phyloP scores from a whole-genome alignment of 2,113 vertebrate species.

The Carettochelys insculpta region DNA sequence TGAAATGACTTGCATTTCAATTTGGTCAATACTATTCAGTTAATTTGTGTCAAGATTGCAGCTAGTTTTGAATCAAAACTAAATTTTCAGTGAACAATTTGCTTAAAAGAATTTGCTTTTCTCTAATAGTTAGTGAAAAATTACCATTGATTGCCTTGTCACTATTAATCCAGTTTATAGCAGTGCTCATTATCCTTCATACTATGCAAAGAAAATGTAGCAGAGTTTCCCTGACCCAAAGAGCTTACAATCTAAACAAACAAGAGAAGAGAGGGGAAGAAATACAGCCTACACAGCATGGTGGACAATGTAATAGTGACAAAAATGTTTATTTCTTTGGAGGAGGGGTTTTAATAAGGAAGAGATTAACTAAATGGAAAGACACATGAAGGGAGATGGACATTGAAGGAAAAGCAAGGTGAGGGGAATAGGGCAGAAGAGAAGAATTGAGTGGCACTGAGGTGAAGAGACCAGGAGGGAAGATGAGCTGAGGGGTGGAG shows the following conservation, averaged over 20 bases:
- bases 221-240: neutral
- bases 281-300: neutral
- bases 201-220: neutral
- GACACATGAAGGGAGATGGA: neutral
- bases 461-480: neutral
- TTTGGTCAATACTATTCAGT: neutral
- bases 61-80: neutral
- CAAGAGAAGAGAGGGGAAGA: neutral
- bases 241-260: neutral
- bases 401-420: neutral
- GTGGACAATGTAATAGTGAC: neutral
- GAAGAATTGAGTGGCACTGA: neutral
- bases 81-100: neutral
- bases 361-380: neutral
- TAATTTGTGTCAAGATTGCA: neutral
- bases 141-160: no score
- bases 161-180: neutral
- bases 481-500: neutral
- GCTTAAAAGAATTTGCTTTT: neutral
- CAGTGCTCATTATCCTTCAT: neutral
- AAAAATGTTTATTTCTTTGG: neutral
- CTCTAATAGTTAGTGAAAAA: neutral
- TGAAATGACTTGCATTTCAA: neutral
- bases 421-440: neutral
- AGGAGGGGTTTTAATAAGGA: neutral